Percentiles rank a stretch among this genome's conserved stretches.
phyloP scores from a whole-genome alignment of 2,113 vertebrate genomes.

The Macquaria australasica region DNA sequence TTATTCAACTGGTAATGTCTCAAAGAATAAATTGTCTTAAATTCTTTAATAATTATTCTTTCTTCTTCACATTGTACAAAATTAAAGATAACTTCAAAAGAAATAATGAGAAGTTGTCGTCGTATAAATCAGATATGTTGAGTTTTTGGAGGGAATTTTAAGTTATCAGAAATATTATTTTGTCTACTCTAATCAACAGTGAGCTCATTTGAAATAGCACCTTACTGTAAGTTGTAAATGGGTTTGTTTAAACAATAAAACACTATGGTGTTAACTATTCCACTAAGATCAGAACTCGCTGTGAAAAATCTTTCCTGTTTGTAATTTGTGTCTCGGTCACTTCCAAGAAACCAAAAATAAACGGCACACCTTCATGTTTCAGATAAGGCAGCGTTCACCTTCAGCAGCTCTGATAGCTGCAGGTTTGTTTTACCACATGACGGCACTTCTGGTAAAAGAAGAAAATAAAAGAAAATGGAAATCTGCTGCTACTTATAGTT shows the following conservation, averaged over 20 bases:
- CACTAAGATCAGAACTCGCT: not conserved
- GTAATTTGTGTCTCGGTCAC: constrained; percentile 7
- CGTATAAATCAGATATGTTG: no score
- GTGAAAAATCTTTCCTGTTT: not conserved
- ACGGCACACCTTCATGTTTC: not conserved
- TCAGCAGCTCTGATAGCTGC: constrained; percentile 40
- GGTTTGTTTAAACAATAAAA: not conserved
- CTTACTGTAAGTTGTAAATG: not conserved
- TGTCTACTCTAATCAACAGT: no score
- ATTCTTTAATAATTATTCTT: no score
- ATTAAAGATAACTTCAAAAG: no score
- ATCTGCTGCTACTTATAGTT: not conserved
- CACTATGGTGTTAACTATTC: not conserved
- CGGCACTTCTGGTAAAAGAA: not conserved
- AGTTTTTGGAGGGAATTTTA: no score
- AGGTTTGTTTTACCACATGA: not conserved
- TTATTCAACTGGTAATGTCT: no score
- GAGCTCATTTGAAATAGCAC: not conserved
- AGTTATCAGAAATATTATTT: no score
- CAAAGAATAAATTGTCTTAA: no score
- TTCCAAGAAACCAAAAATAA: not conserved
- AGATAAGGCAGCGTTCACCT: constrained; percentile 61
- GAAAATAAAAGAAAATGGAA: not conserved
- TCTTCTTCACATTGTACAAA: no score
- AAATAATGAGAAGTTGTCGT: no score